These are phyloP conservation scores for Atta cephalotes DNA, from an alignment of 1,140 invertebrate species.

Conservation along the genomic window DNA sequence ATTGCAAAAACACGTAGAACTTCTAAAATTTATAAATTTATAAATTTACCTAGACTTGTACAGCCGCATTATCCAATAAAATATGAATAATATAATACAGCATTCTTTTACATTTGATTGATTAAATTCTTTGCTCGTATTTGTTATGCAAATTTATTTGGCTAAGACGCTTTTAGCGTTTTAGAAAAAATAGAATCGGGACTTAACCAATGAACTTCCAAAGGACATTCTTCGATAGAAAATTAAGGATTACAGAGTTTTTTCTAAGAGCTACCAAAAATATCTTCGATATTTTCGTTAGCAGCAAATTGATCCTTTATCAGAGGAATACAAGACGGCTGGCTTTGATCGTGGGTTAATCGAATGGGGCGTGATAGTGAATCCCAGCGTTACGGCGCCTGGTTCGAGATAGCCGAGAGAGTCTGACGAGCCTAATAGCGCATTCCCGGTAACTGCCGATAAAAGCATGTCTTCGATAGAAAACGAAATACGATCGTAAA, in stretches of 20 bases:
- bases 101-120: background rate
- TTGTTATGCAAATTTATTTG: background rate
- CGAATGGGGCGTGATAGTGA: slow-evolving; percentile 19
- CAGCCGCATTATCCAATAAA: background rate
- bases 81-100: background rate
- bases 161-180: background rate
- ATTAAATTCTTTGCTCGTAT: background rate
- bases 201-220: background rate
- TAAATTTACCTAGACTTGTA: background rate
- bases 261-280: background rate
- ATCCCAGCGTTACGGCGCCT: too few species aligned
- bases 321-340: background rate
- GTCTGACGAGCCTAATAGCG: slow-evolving; percentile 26
- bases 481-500: slow-evolving; percentile 47
- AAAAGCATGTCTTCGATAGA: slow-evolving; percentile 27
- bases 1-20: background rate
- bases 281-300: background rate
- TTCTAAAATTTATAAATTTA: too few species aligned
- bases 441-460: slow-evolving; percentile 31
- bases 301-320: slow-evolving; percentile 29
- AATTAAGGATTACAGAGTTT: background rate
- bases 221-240: background rate
- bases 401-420: slow-evolving; percentile 1
- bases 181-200: background rate
- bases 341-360: slow-evolving; percentile 44